Conservation (phyloP, 1,140 invertebrate genomes). For the Magallana gigas region DNA sequence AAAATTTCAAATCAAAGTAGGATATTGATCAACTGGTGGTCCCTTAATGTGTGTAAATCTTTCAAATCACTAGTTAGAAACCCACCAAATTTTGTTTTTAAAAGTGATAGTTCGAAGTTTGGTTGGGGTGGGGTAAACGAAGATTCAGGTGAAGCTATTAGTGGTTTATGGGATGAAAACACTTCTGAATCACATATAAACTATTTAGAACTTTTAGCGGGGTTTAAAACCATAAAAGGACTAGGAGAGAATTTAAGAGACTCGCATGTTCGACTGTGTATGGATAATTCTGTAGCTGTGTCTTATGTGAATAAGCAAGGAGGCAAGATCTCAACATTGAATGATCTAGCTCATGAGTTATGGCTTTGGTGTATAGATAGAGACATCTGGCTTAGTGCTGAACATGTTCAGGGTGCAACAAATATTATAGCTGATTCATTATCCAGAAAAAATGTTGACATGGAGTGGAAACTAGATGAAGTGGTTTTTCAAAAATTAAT, state of each 20-base stretch:
- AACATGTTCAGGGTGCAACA: slow-evolving; percentile 40
- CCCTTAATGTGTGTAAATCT: background rate
- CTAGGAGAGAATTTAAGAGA: background rate
- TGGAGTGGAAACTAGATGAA: slow-evolving; percentile 54
- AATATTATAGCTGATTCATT: slow-evolving; percentile 33
- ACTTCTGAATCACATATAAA: background rate
- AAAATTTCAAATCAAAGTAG: background rate
- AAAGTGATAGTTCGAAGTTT: background rate
- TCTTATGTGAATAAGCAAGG: background rate
- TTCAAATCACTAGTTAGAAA: background rate
- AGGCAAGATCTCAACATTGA: background rate
- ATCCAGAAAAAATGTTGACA: slow-evolving; percentile 3
- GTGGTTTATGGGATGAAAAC: background rate
- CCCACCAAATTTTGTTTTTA: slow-evolving; percentile 17
- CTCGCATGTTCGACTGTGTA: background rate
- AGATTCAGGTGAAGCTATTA: background rate
- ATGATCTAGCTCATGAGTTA: background rate
- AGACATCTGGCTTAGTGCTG: slow-evolving; percentile 43
- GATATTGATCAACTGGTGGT: background rate
- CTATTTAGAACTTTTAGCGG: background rate
- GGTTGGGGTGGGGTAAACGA: slow-evolving; percentile 14
- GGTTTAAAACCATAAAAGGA: background rate
- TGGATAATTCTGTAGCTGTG: slow-evolving; percentile 1
- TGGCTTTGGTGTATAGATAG: background rate
- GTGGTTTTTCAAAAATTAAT: slow-evolving; percentile 36